phyloP scores from a whole-genome alignment of 1,140 invertebrate genomes.

The Anthonomus grandis region DNA sequence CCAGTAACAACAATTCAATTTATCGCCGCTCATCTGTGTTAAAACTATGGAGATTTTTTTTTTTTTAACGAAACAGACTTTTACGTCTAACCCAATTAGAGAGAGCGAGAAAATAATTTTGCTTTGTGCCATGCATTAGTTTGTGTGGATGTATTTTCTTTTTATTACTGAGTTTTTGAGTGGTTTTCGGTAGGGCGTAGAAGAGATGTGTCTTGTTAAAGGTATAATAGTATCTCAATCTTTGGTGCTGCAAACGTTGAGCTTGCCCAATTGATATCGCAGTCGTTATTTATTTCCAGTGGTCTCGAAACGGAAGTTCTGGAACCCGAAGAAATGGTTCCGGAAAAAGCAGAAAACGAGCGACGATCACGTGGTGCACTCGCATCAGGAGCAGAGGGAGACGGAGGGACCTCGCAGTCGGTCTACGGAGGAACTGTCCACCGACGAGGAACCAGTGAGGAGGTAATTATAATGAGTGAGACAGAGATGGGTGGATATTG shows the following conservation, averaged over 20 bases:
- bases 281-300: constrained; percentile 29
- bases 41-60: no score
- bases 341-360: constrained; percentile 42
- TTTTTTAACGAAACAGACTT: no score
- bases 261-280: background rate
- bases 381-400: constrained; percentile 20
- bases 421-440: constrained; percentile 66
- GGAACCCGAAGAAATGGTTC: constrained; percentile 46
- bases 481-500: no score
- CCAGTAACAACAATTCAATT: no score
- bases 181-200: background rate
- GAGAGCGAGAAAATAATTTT: no score
- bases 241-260: background rate
- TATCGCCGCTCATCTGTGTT: no score
- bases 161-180: no score
- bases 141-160: no score
- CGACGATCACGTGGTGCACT: constrained; percentile 20
- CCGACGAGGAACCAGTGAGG: constrained; percentile 51
- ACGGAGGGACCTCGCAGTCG: constrained; percentile 58
- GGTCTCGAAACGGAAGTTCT: constrained; percentile 43
- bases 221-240: background rate
- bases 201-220: background rate
- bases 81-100: no score
- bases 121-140: no score
- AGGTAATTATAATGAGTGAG: constrained; percentile 45